Evolutionary conservation across 2,113 vertebrate species (phyloP).

Genomic region (Martes martes): DNA sequence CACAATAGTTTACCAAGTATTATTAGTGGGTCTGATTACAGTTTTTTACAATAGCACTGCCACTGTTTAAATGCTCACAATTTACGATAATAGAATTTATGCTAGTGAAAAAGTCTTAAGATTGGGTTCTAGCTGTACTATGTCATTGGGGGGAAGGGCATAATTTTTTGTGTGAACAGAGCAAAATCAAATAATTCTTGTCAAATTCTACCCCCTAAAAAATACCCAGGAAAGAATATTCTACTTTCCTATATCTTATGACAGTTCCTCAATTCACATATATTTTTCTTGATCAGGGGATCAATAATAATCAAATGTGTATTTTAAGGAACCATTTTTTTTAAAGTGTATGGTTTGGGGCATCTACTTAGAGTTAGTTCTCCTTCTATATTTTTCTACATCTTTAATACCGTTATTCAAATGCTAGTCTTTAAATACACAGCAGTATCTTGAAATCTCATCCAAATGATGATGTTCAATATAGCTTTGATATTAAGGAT

Average conservation of each 20-base stretch:
- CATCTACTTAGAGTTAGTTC: background rate
- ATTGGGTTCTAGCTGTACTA: background rate
- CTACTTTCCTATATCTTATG: background rate
- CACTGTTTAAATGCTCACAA: background rate
- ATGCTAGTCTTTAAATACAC: background rate
- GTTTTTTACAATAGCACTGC: background rate
- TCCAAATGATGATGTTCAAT: background rate
- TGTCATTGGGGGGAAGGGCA: background rate
- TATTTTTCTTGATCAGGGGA: background rate
- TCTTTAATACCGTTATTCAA: background rate
- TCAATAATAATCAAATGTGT: background rate
- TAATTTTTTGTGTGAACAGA: background rate
- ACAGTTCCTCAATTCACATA: background rate
- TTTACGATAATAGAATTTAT: background rate
- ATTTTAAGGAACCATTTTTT: background rate
- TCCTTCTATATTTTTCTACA: background rate
- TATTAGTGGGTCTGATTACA: background rate
- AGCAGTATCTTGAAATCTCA: background rate
- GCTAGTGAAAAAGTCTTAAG: background rate
- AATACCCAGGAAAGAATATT: background rate
- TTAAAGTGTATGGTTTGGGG: background rate
- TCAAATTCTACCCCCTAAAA: background rate
- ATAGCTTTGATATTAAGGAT: background rate
- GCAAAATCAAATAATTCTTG: constrained; percentile 26
- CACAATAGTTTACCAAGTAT: background rate